Conservation (phyloP, 2,888 invertebrate genomes). For the Athalia cordata region DNA sequence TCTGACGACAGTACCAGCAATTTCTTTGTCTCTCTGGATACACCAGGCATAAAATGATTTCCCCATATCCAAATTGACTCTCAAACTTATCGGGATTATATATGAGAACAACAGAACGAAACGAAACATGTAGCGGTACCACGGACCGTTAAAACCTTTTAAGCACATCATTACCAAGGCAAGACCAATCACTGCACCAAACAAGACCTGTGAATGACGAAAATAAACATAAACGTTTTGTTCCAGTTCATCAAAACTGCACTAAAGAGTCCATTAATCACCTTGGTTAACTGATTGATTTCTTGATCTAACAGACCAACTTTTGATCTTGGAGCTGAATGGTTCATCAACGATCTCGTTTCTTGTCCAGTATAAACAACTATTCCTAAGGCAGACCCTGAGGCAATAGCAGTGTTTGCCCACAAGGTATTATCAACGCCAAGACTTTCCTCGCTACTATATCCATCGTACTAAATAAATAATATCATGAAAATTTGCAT, state of each 20-base stretch:
- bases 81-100: constrained; percentile 98
- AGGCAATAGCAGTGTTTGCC: constrained; percentile 99
- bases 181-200: constrained; percentile 91
- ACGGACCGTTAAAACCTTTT: constrained; percentile 97
- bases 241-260: background rate
- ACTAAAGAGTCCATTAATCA: constrained; percentile 55
- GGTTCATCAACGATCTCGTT: constrained; percentile 99
- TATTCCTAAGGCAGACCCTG: constrained; percentile 95
- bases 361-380: constrained; percentile 97
- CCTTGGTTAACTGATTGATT: constrained; percentile 97
- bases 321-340: constrained; percentile 96
- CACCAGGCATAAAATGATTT: constrained; percentile 98
- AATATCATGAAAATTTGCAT: background rate
- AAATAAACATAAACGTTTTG: constrained; percentile 1
- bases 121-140: constrained; percentile 97
- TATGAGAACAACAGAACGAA: constrained; percentile 98
- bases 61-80: constrained; percentile 99
- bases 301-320: constrained; percentile 96
- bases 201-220: constrained; percentile 79
- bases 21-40: constrained; percentile 94
- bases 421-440: constrained; percentile 98
- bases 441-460: constrained; percentile 85
- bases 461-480: constrained; percentile 76
- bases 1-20: constrained; percentile 95
- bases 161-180: constrained; percentile 96